Percentiles rank a stretch among this genome's conserved stretches.
phyloP scores from a whole-genome alignment of 2,113 vertebrate species.

The Epinephelus moara region DNA sequence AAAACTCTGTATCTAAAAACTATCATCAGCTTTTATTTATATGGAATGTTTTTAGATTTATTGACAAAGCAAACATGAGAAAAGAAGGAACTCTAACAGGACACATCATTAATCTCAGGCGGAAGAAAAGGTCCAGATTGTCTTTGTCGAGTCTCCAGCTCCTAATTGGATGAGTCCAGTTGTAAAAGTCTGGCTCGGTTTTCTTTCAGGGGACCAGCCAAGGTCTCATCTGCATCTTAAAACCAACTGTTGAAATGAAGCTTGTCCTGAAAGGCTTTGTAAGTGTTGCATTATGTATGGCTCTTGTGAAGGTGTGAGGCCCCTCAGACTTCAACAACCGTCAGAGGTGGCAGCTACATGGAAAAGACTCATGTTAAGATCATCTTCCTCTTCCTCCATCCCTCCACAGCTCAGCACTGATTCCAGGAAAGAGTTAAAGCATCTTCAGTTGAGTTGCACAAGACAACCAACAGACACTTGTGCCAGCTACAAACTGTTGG shows the following conservation, averaged over 20 bases:
- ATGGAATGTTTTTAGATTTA: not conserved
- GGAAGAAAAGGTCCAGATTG: no score
- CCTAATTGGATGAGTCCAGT: conserved; percentile 11
- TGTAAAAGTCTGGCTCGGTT: not conserved
- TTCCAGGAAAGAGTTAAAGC: not conserved
- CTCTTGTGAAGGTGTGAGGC: conserved; percentile 20
- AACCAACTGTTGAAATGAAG: conserved; percentile 10
- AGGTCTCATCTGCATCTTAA: conserved; percentile 43
- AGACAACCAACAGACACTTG: not conserved
- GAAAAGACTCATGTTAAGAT: not conserved
- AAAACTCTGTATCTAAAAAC: not conserved
- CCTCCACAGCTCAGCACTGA: no score
- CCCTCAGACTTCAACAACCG: not conserved
- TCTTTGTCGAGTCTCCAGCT: not conserved
- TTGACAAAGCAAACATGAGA: no score
- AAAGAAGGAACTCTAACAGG: not conserved
- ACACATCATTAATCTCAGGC: not conserved
- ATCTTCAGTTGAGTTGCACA: conserved; percentile 10
- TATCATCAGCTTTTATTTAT: not conserved
- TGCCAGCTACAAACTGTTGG: conserved; percentile 14
- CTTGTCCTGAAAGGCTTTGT: not conserved
- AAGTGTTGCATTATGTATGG: conserved; percentile 44
- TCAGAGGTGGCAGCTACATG: conserved; percentile 9
- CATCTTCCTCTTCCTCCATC: accelerated
- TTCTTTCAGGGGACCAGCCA: not conserved